phyloP scores from a whole-genome alignment of 2,113 vertebrate genomes.

The Mystacornis crossleyi region DNA sequence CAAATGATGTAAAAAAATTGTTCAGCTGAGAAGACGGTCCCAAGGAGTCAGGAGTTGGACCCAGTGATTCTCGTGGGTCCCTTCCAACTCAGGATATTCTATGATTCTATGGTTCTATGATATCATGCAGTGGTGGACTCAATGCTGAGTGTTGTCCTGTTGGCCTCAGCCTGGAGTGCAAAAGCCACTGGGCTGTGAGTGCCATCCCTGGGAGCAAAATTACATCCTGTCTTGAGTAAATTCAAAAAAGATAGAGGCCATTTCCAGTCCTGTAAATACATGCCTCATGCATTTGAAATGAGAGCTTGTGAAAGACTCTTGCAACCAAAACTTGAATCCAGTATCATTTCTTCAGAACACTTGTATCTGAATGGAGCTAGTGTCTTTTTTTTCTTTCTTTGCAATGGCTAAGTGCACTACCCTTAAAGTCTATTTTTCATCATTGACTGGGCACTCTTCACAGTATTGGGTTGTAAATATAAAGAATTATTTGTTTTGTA shows the following conservation, averaged over 20 bases:
- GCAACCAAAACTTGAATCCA: conserved; percentile 51
- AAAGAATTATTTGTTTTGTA: conserved; percentile 83
- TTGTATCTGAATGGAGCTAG: neutral
- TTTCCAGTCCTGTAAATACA: neutral
- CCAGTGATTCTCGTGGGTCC: neutral
- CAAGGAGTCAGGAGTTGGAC: neutral
- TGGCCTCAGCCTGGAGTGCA: neutral
- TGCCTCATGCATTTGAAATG: neutral
- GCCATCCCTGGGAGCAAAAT: neutral
- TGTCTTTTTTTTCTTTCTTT: conserved; percentile 16
- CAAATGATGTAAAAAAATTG: neutral
- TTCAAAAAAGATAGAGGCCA: neutral
- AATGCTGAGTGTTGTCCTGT: neutral
- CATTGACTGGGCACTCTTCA: conserved; percentile 53
- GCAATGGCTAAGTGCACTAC: conserved; percentile 60
- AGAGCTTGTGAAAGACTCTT: conserved; percentile 15
- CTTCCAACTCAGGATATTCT: neutral
- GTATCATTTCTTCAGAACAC: conserved; percentile 32
- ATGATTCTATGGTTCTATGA: neutral
- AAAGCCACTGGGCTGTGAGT: neutral
- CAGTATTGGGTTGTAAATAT: conserved; percentile 80
- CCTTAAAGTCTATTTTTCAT: conserved; percentile 69
- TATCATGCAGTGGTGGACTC: neutral
- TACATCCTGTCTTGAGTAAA: neutral
- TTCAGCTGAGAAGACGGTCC: neutral